A percentile compares a stretch with the other conserved stretches of the same genome.
These are phyloP conservation scores for Caenorhabditis doughertyi DNA, from an alignment of 2,888 invertebrate species.

Conservation along the genomic window DNA sequence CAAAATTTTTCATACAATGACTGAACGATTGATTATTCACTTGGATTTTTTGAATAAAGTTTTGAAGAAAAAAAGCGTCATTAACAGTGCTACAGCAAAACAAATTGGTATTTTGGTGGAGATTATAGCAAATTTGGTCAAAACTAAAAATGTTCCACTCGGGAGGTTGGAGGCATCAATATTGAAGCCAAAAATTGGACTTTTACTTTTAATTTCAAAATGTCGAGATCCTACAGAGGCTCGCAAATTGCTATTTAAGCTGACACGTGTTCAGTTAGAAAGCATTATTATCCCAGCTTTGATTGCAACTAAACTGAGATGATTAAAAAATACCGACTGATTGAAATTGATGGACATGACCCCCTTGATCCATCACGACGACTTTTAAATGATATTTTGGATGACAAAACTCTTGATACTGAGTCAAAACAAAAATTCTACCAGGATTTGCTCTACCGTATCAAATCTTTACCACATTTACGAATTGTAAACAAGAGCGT, in stretches of 20 bases:
- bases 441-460: too few relatives aligned
- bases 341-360: slow-evolving; percentile 11
- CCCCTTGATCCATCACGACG: background rate
- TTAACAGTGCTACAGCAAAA: background rate
- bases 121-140: slow-evolving; percentile 3
- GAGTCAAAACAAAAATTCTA: background rate
- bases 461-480: background rate
- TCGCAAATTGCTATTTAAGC: slow-evolving; percentile 10
- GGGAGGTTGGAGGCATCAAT: background rate
- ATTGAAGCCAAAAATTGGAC: background rate
- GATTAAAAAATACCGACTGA: slow-evolving; percentile 3
- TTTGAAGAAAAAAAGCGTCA: background rate
- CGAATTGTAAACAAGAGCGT: background rate
- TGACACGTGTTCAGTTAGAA: background rate
- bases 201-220: background rate
- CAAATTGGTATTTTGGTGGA: background rate
- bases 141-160: background rate
- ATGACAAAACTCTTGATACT: background rate
- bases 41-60: slow-evolving; percentile 11
- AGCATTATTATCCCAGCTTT: background rate
- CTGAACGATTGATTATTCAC: slow-evolving; percentile 3
- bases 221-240: background rate
- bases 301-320: slow-evolving; percentile 7
- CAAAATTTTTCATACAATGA: background rate
- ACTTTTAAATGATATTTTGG: background rate